Evolutionary conservation across 2,888 invertebrate genomes (phyloP).

Genomic region (Eristalis intricaria): DNA sequence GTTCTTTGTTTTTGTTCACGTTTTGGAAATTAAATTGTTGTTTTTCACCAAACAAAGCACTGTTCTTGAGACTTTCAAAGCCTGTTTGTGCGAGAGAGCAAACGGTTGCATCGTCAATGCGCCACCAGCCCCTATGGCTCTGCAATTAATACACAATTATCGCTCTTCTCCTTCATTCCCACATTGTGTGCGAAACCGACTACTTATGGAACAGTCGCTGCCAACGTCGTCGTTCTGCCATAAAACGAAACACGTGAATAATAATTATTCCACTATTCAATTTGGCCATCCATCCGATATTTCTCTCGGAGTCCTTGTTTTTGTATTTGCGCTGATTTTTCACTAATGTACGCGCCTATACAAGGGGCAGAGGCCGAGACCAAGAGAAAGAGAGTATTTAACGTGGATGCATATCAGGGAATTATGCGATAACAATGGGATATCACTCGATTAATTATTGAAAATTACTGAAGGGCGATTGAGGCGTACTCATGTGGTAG

Average conservation of each 20-base stretch:
- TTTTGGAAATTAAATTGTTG: no score
- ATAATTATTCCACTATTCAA: slow-evolving; percentile 35
- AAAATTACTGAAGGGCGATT: slow-evolving; percentile 73
- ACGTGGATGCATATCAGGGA: slow-evolving; percentile 68
- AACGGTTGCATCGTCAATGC: background rate
- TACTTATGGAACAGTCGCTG: background rate
- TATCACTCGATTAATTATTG: slow-evolving; percentile 74
- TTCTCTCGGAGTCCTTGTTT: slow-evolving; percentile 22
- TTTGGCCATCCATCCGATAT: slow-evolving; percentile 55
- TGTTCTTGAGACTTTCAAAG: background rate
- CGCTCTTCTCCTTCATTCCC: background rate
- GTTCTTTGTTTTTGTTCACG: no score
- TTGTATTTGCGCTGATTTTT: slow-evolving; percentile 26
- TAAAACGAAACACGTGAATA: slow-evolving; percentile 17
- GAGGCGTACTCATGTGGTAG: slow-evolving; percentile 60
- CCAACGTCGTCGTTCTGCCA: background rate
- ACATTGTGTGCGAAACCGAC: background rate
- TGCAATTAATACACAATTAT: background rate
- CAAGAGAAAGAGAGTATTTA: background rate
- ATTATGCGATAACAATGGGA: slow-evolving; percentile 72
- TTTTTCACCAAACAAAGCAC: background rate
- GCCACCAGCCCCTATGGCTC: background rate
- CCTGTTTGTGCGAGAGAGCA: background rate
- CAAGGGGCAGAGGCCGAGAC: slow-evolving; percentile 50
- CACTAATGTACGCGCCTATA: slow-evolving; percentile 43